Evolutionary conservation across 1,140 invertebrate species (phyloP).

Genomic region (Battus philenor): DNA sequence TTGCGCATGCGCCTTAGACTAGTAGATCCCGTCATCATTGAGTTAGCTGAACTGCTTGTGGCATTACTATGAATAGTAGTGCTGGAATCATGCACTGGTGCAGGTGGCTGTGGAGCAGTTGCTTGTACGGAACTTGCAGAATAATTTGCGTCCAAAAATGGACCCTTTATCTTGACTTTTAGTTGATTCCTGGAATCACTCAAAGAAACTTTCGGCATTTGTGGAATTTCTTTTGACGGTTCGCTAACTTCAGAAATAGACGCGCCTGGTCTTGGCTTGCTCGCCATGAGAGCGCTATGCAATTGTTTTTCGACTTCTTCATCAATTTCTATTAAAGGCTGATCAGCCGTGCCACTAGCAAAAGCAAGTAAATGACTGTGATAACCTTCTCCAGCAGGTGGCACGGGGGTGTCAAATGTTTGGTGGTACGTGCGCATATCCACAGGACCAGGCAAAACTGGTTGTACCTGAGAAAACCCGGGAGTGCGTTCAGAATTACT

Average conservation of each 20-base stretch:
- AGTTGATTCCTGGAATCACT: conserved; percentile 88
- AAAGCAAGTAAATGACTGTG: conserved; percentile 82
- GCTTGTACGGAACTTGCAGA: conserved; percentile 72
- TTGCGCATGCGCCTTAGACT: conserved; percentile 91
- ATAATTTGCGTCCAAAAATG: conserved; percentile 87
- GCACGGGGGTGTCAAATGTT: conserved; percentile 60
- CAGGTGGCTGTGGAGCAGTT: conserved; percentile 76
- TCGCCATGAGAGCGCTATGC: conserved; percentile 79
- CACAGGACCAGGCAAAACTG: conserved; percentile 87
- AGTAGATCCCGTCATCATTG: conserved; percentile 78
- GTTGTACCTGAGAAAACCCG: conserved; percentile 79
- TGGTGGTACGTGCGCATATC: conserved; percentile 93
- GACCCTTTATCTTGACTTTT: conserved; percentile 94
- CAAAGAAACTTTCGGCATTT: conserved; percentile 80
- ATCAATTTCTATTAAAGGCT: conserved; percentile 82
- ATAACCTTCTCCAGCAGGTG: conserved; percentile 50
- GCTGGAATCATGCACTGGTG: conserved; percentile 69
- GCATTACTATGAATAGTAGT: conserved; percentile 53
- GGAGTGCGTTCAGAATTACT: conserved; percentile 33
- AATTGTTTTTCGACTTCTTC: conserved; percentile 88
- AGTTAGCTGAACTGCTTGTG: conserved; percentile 38
- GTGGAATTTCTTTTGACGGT: conserved; percentile 66
- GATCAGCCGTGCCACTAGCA: conserved; percentile 79
- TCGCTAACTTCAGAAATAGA: conserved; percentile 56
- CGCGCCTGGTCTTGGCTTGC: conserved; percentile 45